phyloP scores from a whole-genome alignment of 2,797 vertebrate species.

The Philypnodon macrostomus region DNA sequence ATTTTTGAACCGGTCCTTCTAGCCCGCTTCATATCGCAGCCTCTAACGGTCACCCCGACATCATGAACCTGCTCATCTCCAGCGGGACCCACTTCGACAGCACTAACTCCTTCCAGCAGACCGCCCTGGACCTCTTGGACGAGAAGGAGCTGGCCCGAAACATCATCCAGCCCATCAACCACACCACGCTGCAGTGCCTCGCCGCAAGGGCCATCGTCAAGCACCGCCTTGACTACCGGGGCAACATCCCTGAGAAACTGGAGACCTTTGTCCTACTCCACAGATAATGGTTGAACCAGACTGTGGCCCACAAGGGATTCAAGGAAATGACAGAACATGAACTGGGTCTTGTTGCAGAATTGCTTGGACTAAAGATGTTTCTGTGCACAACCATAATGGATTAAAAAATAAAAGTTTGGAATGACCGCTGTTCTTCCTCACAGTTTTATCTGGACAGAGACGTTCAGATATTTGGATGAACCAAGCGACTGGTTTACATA shows the following conservation, averaged over 20 bases:
- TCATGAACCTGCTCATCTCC: conserved; percentile 97
- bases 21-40: conserved; percentile 94
- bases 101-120: conserved; percentile 92
- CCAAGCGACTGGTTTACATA: conserved; percentile 48
- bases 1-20: background rate
- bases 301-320: conserved; percentile 20
- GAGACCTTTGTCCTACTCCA: conserved; percentile 96
- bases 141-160: conserved; percentile 97
- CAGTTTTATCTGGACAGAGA: conserved; percentile 28
- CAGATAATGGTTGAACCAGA: conserved; percentile 82
- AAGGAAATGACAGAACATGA: conserved; percentile 20
- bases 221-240: conserved; percentile 86
- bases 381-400: conserved; percentile 29
- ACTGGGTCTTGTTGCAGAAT: conserved; percentile 14
- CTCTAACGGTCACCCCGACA: conserved; percentile 94
- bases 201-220: conserved; percentile 92
- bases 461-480: conserved; percentile 46
- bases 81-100: conserved; percentile 96
- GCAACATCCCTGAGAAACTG: conserved; percentile 93
- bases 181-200: conserved; percentile 97
- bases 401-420: conserved; percentile 15
- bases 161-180: conserved; percentile 96
- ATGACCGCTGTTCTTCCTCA: conserved; percentile 14
- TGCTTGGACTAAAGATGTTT: conserved; percentile 23
- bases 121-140: conserved; percentile 92